Conservation (phyloP, 2,113 vertebrate genomes). For the Lophotis ruficrista region DNA sequence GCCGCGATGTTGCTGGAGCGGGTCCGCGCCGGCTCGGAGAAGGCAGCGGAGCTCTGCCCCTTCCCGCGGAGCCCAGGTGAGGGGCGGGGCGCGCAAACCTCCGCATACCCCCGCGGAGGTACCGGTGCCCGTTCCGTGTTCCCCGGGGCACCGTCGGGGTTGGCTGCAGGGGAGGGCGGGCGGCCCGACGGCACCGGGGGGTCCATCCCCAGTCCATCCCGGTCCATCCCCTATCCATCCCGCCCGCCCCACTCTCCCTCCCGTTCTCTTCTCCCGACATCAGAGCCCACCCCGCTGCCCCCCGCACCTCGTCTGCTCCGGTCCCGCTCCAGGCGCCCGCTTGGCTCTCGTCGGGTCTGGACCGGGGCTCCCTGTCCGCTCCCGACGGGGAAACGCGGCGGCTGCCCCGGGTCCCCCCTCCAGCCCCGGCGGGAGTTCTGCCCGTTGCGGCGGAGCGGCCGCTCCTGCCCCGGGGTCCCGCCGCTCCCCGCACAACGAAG, state of each 20-base stretch:
- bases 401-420: neutral
- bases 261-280: neutral
- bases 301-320: no score
- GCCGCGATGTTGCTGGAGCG: conserved; percentile 72
- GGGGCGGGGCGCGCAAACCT: neutral
- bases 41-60: conserved; percentile 53
- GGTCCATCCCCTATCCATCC: no score
- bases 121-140: neutral
- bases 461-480: neutral
- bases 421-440: neutral
- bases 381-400: no score
- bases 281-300: neutral
- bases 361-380: neutral
- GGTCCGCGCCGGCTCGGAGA: conserved; percentile 45
- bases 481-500: neutral
- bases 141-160: neutral
- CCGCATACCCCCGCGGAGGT: neutral
- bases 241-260: neutral
- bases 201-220: neutral
- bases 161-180: neutral
- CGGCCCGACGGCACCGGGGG: neutral
- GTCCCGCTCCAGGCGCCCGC: rapidly evolving
- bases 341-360: neutral
- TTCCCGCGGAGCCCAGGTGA: conserved; percentile 66
- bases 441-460: no score